Evolutionary conservation across 2,113 vertebrate species (phyloP).

Genomic region (Sebastes fasciatus): DNA sequence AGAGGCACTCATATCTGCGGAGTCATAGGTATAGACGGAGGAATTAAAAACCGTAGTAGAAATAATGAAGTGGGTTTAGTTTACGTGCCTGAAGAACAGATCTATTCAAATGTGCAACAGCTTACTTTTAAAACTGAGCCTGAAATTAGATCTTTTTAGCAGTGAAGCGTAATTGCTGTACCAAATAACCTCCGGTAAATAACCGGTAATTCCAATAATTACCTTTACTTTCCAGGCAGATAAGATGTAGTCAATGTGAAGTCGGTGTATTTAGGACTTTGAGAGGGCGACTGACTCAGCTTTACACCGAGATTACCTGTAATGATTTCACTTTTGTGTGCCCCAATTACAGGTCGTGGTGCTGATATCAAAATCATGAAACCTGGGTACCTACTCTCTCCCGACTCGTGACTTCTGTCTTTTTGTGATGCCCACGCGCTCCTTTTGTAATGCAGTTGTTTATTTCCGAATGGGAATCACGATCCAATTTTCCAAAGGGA

Average conservation of each 20-base stretch:
- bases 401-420: constrained; percentile 69
- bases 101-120: constrained; percentile 4
- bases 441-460: constrained; percentile 57
- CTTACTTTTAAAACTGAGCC: constrained; percentile 7
- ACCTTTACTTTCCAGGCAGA: constrained; percentile 28
- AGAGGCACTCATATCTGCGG: constrained; percentile 9
- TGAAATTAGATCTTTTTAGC: constrained; percentile 16
- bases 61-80: background rate
- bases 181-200: constrained; percentile 8
- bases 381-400: constrained; percentile 6
- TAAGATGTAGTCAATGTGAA: background rate
- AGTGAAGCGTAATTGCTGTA: constrained; percentile 10
- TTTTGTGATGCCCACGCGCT: constrained; percentile 50
- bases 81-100: constrained; percentile 8
- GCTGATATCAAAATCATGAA: constrained; percentile 52
- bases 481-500: constrained; percentile 37
- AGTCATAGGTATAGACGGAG: background rate
- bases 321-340: constrained; percentile 67
- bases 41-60: constrained; percentile 5
- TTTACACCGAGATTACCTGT: constrained; percentile 58
- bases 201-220: constrained; percentile 44
- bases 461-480: constrained; percentile 55
- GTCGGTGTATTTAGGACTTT: constrained; percentile 8
- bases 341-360: constrained; percentile 56
- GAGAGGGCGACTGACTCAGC: background rate